Evolutionary conservation across 2,888 invertebrate species (phyloP), one percentile per base, ranked within the genome.

Genomic region (Geophilus truncorum): DNA sequence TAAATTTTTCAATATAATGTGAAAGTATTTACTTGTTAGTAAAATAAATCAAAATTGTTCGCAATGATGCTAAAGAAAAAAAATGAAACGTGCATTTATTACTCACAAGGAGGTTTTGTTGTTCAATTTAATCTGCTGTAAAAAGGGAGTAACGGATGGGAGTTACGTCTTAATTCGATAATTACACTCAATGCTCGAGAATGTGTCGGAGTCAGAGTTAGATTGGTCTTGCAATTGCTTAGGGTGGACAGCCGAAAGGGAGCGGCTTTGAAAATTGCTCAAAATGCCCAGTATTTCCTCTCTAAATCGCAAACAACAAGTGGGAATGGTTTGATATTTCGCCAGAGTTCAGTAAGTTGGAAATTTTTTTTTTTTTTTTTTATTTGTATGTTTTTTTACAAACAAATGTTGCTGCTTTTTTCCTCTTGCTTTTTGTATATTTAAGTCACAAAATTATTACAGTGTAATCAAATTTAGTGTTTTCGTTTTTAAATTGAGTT

Each of bases 121-220:
- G 57, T 62, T 62, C 57, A 62, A 18, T 62, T 62, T 62, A 62
- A 21, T 18, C 21, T 62, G 21, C 23, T 18, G 57, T 21, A 62
- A 40, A 62, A 62, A 62, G 57, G 57, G 57, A 62, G 57, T 62
- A 62, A 62, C 57, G 57, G 57, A 62, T 23, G 57, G 57, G 57
- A 62, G 57, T 23, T 10, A 62, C 57, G 57, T 62, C 57, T 62
- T 62, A 62, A 62, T 62, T 62, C 57, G 57, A 62, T 62, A 62
- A 62, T 62, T 62, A 21, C 10, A 62, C 57, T n/a, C 57, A 62
- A 62, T 62, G 57, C 57, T 62, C 21, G 57, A 62, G 57, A 62
- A 62, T 62, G 57, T 62, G 57, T 23, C 57, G 21, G 57, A 10
- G 21, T 62, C 10, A n/a, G 57, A 23, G 57, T 62, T 62, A 62